A percentile compares a stretch with the other conserved stretches of the same genome.
phyloP scores from a whole-genome alignment of 1,140 invertebrate genomes.

The Penaeus japonicus region DNA sequence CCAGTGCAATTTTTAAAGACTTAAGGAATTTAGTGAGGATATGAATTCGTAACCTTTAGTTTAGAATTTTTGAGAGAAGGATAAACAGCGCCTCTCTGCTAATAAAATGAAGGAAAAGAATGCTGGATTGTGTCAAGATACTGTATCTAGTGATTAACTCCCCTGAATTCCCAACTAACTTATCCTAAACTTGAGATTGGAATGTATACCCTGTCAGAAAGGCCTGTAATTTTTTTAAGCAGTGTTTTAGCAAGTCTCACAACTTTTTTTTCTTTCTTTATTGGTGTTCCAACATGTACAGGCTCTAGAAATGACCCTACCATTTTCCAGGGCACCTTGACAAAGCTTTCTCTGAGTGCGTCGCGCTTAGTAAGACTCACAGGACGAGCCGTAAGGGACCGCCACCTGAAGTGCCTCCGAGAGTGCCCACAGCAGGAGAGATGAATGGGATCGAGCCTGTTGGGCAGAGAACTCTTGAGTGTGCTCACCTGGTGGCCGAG shows the following conservation, averaged over 20 bases:
- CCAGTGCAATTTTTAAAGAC: no score
- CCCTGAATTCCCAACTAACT: slow-evolving; percentile 14
- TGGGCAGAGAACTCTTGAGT: slow-evolving; percentile 43
- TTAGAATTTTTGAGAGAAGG: no score
- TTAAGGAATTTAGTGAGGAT: no score
- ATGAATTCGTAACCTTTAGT: no score
- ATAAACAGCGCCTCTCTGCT: no score
- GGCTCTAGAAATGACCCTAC: not conserved
- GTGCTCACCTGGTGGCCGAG: slow-evolving; percentile 61
- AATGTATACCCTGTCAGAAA: not conserved
- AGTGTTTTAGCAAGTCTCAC: not conserved
- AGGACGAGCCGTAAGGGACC: slow-evolving; percentile 25
- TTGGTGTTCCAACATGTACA: not conserved
- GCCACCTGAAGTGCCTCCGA: slow-evolving; percentile 32
- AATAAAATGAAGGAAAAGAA: no score
- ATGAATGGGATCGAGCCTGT: slow-evolving; percentile 22
- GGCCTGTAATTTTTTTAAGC: not conserved
- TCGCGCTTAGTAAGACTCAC: slow-evolving; percentile 34
- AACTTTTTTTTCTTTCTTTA: not conserved
- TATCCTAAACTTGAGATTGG: slow-evolving; percentile 2
- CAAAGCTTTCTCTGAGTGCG: slow-evolving; percentile 47
- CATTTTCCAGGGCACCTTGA: slow-evolving; percentile 48
- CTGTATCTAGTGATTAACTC: not conserved
- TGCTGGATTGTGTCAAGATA: not conserved
- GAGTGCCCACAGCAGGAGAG: slow-evolving; percentile 10